These are phyloP conservation scores for Lepeophtheirus salmonis DNA, from an alignment of 1,140 invertebrate genomes.

Conservation along the genomic window DNA sequence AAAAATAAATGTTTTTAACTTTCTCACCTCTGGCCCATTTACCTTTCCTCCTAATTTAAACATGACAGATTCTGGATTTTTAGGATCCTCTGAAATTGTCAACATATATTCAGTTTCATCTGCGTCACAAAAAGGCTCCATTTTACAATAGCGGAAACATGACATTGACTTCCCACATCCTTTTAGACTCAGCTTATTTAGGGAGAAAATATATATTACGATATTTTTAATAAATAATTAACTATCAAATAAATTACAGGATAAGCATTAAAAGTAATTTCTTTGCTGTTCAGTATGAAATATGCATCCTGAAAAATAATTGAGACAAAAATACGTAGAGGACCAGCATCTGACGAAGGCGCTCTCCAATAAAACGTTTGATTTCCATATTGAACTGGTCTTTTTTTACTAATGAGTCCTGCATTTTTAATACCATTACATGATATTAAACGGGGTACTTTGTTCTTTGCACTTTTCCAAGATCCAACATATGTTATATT, in stretches of 20 bases:
- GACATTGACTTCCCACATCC: background rate
- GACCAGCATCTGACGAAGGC: background rate
- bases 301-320: background rate
- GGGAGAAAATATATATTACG: too few species aligned
- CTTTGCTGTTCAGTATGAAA: background rate
- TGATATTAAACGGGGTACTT: background rate
- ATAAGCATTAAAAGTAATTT: background rate
- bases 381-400: background rate
- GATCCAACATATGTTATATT: background rate
- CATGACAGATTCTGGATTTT: background rate
- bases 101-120: background rate
- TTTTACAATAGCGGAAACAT: background rate
- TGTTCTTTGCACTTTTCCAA: background rate
- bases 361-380: background rate
- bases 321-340: background rate
- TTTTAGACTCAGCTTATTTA: background rate
- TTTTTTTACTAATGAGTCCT: background rate
- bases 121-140: background rate
- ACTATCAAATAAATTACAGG: background rate
- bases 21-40: background rate
- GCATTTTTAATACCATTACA: background rate
- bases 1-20: background rate
- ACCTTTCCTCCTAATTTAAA: background rate
- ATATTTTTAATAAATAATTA: too few species aligned
- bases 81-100: background rate